Percentiles rank a stretch among this genome's conserved stretches.
Evolutionary conservation across 2,113 vertebrate species (phyloP).

Genomic region (Oncorhynchus clarkii): DNA sequence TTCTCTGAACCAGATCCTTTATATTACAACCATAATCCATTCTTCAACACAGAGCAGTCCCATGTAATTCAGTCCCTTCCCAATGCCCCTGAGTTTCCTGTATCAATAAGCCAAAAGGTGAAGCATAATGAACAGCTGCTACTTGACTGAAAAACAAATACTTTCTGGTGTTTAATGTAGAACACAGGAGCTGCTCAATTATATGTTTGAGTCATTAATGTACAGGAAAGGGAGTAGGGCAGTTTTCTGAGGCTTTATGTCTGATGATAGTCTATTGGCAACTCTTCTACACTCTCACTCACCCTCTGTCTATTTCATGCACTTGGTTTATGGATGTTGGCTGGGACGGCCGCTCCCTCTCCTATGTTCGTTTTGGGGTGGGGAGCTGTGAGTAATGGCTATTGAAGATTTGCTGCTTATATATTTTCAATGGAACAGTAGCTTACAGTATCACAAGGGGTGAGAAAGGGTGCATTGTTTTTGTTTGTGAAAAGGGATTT

Average conservation of each 20-base stretch:
- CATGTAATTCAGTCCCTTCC: slow-evolving; percentile 47
- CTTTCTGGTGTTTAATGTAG: slow-evolving; percentile 42
- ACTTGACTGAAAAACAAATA: slow-evolving; percentile 39
- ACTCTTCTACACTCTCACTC: slow-evolving; percentile 36
- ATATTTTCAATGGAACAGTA: background rate
- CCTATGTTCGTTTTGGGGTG: slow-evolving; percentile 16
- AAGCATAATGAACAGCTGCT: slow-evolving; percentile 41
- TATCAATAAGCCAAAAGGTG: slow-evolving; percentile 55
- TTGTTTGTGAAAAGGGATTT: slow-evolving; percentile 42
- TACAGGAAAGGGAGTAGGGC: background rate
- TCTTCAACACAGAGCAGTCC: slow-evolving; percentile 23
- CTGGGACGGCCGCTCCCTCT: slow-evolving; percentile 27
- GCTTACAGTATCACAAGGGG: slow-evolving; percentile 5
- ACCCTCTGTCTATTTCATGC: slow-evolving; percentile 31
- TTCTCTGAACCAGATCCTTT: slow-evolving; percentile 21
- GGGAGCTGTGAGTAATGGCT: background rate
- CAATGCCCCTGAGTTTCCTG: slow-evolving; percentile 39
- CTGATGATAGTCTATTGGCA: slow-evolving; percentile 41
- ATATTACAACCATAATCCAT: slow-evolving; percentile 47
- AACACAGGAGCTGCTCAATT: slow-evolving; percentile 38
- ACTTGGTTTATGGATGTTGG: slow-evolving; percentile 43
- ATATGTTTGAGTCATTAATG: slow-evolving; percentile 30
- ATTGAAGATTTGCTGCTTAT: background rate
- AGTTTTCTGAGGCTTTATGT: background rate
- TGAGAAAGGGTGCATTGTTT: slow-evolving; percentile 30